Percentiles rank a stretch among this genome's conserved stretches.
Conservation (phyloP, 2,888 invertebrate genomes). For the Halocaridina rubra region DNA sequence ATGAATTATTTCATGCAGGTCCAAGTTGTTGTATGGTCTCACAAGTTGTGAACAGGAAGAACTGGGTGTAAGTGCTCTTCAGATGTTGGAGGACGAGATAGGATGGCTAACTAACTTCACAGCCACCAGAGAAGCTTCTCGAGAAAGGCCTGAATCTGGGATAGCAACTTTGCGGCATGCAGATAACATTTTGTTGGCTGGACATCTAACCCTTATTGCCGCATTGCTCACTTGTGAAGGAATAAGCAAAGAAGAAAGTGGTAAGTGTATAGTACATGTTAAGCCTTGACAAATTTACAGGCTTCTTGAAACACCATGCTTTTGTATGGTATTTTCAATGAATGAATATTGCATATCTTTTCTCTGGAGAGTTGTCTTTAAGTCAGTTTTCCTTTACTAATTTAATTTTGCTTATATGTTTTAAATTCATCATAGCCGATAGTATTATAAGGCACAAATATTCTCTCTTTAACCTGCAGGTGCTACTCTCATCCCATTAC, state of each 20-base stretch:
- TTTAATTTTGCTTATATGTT: too few relatives aligned
- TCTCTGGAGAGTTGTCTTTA: too few relatives aligned
- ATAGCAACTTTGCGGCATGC: conserved; percentile 65
- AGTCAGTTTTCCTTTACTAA: too few relatives aligned
- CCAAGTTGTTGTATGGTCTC: conserved; percentile 45
- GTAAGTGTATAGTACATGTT: conserved; percentile 64
- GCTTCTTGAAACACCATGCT: too few relatives aligned
- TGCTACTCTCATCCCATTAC: conserved; percentile 66
- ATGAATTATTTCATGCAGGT: too few relatives aligned
- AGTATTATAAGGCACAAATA: too few relatives aligned
- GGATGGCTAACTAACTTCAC: conserved; percentile 70
- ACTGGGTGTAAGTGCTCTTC: conserved; percentile 67
- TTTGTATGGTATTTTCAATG: too few relatives aligned
- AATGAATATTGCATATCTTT: too few relatives aligned
- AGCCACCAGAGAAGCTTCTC: conserved; percentile 61
- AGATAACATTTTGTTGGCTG: conserved; percentile 70
- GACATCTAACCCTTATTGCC: conserved; percentile 69
- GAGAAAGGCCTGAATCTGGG: conserved; percentile 63
- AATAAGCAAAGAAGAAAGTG: conserved; percentile 68
- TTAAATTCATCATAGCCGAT: too few relatives aligned
- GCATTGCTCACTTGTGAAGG: conserved; percentile 70
- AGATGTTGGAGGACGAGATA: conserved; percentile 70
- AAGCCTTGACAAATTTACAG: too few relatives aligned
- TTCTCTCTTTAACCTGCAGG: conserved; percentile 64
- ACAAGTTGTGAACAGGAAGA: conserved; percentile 66